phyloP scores from a whole-genome alignment of 1,140 invertebrate genomes.

The Stratiolaelaps scimitus region DNA sequence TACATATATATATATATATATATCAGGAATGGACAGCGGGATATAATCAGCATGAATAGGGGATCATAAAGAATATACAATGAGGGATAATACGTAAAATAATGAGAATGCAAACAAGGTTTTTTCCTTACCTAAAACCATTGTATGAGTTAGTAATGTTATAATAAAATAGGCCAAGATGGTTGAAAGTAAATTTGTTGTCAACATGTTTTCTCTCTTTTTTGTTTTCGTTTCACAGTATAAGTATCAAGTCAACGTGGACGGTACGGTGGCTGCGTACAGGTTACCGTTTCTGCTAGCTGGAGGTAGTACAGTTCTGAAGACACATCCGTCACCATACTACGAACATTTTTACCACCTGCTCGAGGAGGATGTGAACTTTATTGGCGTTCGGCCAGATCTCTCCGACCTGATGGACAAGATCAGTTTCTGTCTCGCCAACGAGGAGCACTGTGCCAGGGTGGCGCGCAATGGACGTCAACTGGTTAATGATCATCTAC shows the following conservation, averaged over 20 bases:
- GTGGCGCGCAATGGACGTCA: slow-evolving; percentile 58
- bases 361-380: slow-evolving; percentile 63
- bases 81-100: too few relatives aligned
- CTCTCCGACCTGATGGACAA: slow-evolving; percentile 62
- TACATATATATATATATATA: too few relatives aligned
- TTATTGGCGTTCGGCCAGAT: slow-evolving; percentile 64
- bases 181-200: slow-evolving; percentile 19
- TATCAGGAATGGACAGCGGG: too few relatives aligned
- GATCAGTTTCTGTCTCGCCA: slow-evolving; percentile 60
- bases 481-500: slow-evolving; percentile 62
- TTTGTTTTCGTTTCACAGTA: slow-evolving; percentile 51
- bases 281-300: slow-evolving; percentile 77
- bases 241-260: slow-evolving; percentile 86
- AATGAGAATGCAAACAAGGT: too few relatives aligned
- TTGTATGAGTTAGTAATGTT: too few relatives aligned
- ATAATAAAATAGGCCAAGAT: not conserved
- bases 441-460: slow-evolving; percentile 57
- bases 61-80: too few relatives aligned
- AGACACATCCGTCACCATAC: slow-evolving; percentile 71
- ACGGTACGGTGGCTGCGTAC: slow-evolving; percentile 92
- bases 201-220: slow-evolving; percentile 4
- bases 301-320: slow-evolving; percentile 72
- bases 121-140: too few relatives aligned
- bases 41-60: too few relatives aligned
- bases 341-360: slow-evolving; percentile 86